A percentile compares a stretch with the other conserved stretches of the same genome.
Conservation (phyloP, 2,797 vertebrate genomes). For the Muscicapa comitata region DNA sequence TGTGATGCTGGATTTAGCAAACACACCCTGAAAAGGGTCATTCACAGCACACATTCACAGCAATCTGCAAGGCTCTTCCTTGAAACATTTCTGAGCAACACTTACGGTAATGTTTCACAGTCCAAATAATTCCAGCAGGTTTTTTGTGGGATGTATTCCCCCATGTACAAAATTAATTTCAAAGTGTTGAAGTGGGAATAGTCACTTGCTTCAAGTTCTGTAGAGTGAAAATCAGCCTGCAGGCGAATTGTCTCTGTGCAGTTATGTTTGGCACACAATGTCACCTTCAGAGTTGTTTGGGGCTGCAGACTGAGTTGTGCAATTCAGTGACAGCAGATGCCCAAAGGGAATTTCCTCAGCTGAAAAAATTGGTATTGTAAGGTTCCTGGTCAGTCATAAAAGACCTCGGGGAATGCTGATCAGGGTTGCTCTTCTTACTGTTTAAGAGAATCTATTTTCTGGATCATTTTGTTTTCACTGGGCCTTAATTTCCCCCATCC, state of each 20-base stretch:
- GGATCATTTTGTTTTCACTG: not conserved
- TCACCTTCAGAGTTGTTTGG: conserved; percentile 42
- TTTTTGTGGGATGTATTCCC: conserved; percentile 13
- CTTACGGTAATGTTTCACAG: conserved; percentile 5
- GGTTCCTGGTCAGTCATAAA: not conserved
- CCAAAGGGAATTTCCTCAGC: conserved; percentile 10
- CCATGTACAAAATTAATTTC: conserved; percentile 41
- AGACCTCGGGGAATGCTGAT: not conserved
- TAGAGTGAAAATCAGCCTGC: conserved; percentile 39
- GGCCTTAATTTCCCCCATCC: not conserved
- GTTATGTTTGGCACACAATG: conserved; percentile 34
- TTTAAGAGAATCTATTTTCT: not conserved
- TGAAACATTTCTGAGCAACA: conserved; percentile 6
- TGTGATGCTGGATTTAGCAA: not conserved
- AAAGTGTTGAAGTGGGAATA: conserved; percentile 35
- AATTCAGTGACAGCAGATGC: not conserved
- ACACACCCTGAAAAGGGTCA: not conserved
- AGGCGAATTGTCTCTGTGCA: not conserved
- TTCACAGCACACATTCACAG: not conserved
- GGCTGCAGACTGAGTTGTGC: not conserved
- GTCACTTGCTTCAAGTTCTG: conserved; percentile 6
- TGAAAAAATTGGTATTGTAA: not conserved
- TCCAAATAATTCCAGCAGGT: not conserved
- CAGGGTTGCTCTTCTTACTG: not conserved
- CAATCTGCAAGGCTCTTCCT: not conserved